Evolutionary conservation across 2,888 invertebrate genomes (phyloP), one percentile per base, ranked within the genome.

Genomic region (Malthinus flaveolus): DNA sequence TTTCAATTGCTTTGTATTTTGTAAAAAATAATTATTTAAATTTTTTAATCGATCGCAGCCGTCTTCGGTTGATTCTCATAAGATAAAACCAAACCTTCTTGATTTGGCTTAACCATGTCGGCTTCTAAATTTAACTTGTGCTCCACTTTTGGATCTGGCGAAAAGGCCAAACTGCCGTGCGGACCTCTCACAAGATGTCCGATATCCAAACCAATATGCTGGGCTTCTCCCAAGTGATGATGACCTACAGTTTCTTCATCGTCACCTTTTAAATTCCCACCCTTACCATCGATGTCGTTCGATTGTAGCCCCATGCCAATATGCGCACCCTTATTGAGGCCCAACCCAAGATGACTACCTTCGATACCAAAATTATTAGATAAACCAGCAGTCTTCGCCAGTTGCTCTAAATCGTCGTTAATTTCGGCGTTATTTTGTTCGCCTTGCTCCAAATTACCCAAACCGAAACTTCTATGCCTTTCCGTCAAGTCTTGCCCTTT

Each of bases 111-210:
- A 39, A 85, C 73, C 56, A 83, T 81, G 63, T 85, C 83, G 0
- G 84, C 81, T 56, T 83, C 83, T 9, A 85, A 80, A 66, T 84
- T 83, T n/a, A 85, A 76, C 66, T 84, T 84, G 56, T 83, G 81
- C 65, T 83, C 82, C 6, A 81, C 80, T 6, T 71, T 71, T 7
- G 68, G 61, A 48, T 59, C 58, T 0, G 79, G 79, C 55, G 81
- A 78, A 7, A 83, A 71, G 3, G 83, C 81, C 67, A 84, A 75
- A 23, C 83, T 82, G 32, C 83, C 83, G 70, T 84, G 84, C 0
- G 84, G 84, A 1, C 84, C 84, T 45, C 79, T 78, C 35, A 81
- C 78, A 15, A 83, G 68, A 46, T 82, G 78, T 7, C 79, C 80
- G 48, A 76, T 69, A 46, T 75, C 73, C 34, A 73, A 49, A 12